Evolutionary conservation across 2,888 invertebrate genomes (phyloP).

Genomic region (Sericinus montela): DNA sequence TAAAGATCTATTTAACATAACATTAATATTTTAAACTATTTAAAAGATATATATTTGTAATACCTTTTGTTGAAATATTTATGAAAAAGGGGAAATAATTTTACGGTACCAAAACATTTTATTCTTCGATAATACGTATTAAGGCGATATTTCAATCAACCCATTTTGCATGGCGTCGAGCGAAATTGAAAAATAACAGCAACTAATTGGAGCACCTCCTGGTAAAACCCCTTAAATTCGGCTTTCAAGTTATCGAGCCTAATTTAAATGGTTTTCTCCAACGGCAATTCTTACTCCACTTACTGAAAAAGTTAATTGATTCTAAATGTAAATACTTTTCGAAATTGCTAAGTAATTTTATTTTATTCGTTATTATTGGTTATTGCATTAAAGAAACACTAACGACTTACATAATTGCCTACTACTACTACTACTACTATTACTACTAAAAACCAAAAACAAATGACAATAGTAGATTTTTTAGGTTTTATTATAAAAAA

Average conservation of each 20-base stretch:
- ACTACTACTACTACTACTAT: too few relatives aligned
- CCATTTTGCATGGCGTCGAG: slow-evolving; percentile 52
- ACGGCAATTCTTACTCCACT: slow-evolving; percentile 54
- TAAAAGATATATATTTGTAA: too few relatives aligned
- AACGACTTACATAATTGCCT: too few relatives aligned
- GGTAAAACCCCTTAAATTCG: slow-evolving; percentile 71
- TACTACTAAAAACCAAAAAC: too few relatives aligned
- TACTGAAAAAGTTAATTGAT: slow-evolving; percentile 41
- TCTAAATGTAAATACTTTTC: slow-evolving; percentile 31
- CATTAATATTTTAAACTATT: too few relatives aligned
- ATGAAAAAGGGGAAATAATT: background rate
- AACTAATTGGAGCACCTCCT: slow-evolving; percentile 74
- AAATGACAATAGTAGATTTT: too few relatives aligned
- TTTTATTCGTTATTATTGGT: too few relatives aligned
- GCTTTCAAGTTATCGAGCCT: slow-evolving; percentile 71
- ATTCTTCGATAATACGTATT: slow-evolving; percentile 25
- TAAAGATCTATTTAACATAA: too few relatives aligned
- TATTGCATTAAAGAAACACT: too few relatives aligned
- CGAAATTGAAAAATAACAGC: slow-evolving; percentile 76
- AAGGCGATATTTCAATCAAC: slow-evolving; percentile 49
- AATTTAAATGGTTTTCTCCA: slow-evolving; percentile 74
- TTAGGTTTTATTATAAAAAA: too few relatives aligned
- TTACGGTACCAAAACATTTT: slow-evolving; percentile 15
- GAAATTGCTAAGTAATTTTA: slow-evolving; percentile 14
- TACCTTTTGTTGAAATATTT: background rate